These are phyloP conservation scores for Erannis defoliaria DNA, from an alignment of 2,888 invertebrate genomes.

Conservation along the genomic window DNA sequence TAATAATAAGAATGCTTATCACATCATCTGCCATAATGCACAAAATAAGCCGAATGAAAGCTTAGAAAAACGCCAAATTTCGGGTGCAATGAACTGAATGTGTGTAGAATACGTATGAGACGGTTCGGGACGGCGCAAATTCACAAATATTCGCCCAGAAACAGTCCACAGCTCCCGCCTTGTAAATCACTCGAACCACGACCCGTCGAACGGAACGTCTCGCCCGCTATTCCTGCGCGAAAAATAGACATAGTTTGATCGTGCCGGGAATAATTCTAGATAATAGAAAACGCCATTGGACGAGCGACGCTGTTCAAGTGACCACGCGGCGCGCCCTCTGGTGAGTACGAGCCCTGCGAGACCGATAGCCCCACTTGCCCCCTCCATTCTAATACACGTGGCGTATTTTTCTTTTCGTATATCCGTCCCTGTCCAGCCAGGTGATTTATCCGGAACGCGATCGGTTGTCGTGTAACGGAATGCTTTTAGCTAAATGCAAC, in stretches of 20 bases:
- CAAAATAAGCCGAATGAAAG: constrained; percentile 4
- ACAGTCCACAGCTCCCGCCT: constrained; percentile 69
- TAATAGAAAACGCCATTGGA: constrained; percentile 74
- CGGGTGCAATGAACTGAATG: constrained; percentile 70
- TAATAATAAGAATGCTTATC: constrained; percentile 1
- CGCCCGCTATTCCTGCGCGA: constrained; percentile 73
- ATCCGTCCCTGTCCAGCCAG: constrained; percentile 60
- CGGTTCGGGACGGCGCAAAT: constrained; percentile 62
- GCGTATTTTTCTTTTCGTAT: constrained; percentile 51
- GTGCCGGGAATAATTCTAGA: constrained; percentile 77
- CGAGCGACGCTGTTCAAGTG: constrained; percentile 64
- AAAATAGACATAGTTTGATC: constrained; percentile 82
- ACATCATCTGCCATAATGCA: not conserved
- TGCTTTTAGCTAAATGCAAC: constrained; percentile 36
- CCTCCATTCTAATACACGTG: constrained; percentile 56
- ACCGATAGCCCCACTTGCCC: constrained; percentile 36
- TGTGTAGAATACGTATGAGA: constrained; percentile 44
- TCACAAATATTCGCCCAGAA: constrained; percentile 75
- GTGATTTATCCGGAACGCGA: constrained; percentile 66
- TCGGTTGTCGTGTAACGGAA: constrained; percentile 38
- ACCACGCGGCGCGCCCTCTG: constrained; percentile 74
- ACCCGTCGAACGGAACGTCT: constrained; percentile 64
- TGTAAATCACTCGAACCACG: constrained; percentile 78
- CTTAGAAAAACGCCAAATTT: constrained; percentile 35
- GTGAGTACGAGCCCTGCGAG: constrained; percentile 66